Evolutionary conservation across 2,113 vertebrate species (phyloP), one percentile per base, ranked within the genome.

Genomic region (Callocephalon fimbriatum): DNA sequence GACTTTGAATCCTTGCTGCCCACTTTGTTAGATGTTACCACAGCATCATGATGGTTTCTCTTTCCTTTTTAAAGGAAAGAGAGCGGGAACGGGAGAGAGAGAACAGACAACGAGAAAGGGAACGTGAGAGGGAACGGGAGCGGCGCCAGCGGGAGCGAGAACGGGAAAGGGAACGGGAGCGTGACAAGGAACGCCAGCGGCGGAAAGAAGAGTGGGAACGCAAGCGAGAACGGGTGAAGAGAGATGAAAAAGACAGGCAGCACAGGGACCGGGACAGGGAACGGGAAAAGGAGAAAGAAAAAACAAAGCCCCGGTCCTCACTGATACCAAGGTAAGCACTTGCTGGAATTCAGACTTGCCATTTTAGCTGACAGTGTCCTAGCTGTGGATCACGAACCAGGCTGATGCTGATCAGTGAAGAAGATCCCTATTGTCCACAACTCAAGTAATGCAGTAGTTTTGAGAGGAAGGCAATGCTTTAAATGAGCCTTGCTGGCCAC

Each of bases 201-300:
- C 94, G 99, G 92, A 98, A 99, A 10, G 99, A 99, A 8, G 98
- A 98, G 97, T 98, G 98, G 98, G 98, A 98, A n/a, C 82, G 98
- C 0, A 98, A 98, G 42, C 16, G 97, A 53, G 97, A 98, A 12
- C 77, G 98, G 4, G 98, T 98, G 79, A 98, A 98, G 88, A 97
- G 98, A 42, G 98, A 98, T 4, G 98, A 98, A 51, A 98, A 98
- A 82, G 98, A 98, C 88, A 80, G 98, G 12, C 98, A 96, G 82
- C 98, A 98, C 95, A 72, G 98, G 3, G 98, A 98, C 40, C 93
- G 98, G 0, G 98, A 97, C 75, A 56, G 97, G 48, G 95, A 97
- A 15, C 70, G 99, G 19, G 99, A 99, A 10, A 99, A 99, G 32
- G 99, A 99, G 47, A 99, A 99, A 44, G 99, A 99, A 22, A 99